These are phyloP conservation scores for Pelmatolapia mariae DNA, from an alignment of 2,113 vertebrate genomes.

Conservation along the genomic window DNA sequence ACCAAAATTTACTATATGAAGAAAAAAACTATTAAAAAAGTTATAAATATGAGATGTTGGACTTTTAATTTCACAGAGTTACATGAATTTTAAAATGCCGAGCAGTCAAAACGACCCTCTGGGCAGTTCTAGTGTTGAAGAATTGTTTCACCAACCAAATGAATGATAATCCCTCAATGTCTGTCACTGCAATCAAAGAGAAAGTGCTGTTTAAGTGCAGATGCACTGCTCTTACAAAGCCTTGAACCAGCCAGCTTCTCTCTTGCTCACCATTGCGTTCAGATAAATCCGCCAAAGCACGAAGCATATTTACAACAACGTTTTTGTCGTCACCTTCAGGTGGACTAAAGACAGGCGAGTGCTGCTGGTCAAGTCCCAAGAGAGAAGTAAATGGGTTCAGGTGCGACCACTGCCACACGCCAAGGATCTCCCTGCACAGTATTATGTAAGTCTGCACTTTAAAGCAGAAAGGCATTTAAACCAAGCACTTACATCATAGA, in stretches of 20 bases:
- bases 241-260: not conserved
- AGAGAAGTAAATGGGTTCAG: constrained; percentile 89
- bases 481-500: not conserved
- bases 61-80: not conserved
- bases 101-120: not conserved
- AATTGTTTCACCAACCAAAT: not conserved
- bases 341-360: constrained; percentile 89
- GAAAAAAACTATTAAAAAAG: not conserved
- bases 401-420: constrained; percentile 87
- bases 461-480: not conserved
- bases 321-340: constrained; percentile 52
- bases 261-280: not conserved
- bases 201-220: not conserved
- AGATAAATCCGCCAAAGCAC: not conserved
- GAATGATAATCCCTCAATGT: not conserved
- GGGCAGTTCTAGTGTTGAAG: not conserved
- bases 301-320: not conserved
- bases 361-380: constrained; percentile 85
- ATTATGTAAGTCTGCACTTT: constrained; percentile 77
- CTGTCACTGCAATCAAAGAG: not conserved
- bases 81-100: not conserved
- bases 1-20: not conserved
- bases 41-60: not conserved
- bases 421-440: constrained; percentile 84
- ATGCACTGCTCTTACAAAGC: not conserved